Percentiles rank a stretch among this genome's conserved stretches.
Evolutionary conservation across 1,140 invertebrate genomes (phyloP).

Genomic region (Teleopsis dalmanni): DNA sequence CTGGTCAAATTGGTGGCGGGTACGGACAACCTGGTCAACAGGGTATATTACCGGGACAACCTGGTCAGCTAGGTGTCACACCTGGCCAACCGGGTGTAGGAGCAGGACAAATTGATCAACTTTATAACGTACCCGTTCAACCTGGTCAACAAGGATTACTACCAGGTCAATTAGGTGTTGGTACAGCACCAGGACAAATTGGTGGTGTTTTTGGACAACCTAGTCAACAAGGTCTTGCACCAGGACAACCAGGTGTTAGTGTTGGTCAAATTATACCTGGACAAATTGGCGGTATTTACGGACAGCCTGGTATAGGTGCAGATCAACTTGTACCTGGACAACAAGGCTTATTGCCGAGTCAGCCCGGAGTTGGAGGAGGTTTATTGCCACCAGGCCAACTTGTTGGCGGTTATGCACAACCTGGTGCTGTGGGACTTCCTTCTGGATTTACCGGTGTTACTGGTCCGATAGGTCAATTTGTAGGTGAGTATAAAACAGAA

Average conservation of each 20-base stretch:
- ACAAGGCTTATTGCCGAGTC: constrained; percentile 4
- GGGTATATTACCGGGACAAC: too few species aligned
- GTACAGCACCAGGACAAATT: too few species aligned
- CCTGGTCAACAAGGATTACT: too few species aligned
- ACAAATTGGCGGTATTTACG: not conserved
- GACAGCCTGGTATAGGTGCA: constrained; percentile 6
- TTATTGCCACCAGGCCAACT: constrained; percentile 8
- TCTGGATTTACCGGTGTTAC: constrained; percentile 6
- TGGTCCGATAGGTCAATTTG: not conserved
- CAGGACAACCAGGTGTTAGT: constrained; percentile 6
- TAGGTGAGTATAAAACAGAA: constrained; percentile 8
- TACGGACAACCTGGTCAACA: too few species aligned
- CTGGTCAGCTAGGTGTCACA: too few species aligned
- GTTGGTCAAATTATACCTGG: constrained; percentile 3
- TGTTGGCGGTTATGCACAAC: constrained; percentile 5
- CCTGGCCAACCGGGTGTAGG: too few species aligned
- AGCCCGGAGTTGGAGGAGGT: constrained; percentile 1
- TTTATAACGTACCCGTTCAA: too few species aligned
- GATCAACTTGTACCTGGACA: not conserved
- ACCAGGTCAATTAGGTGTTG: too few species aligned
- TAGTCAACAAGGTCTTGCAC: too few species aligned
- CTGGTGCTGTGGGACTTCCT: constrained; percentile 7
- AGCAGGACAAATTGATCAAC: too few species aligned
- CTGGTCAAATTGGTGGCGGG: too few species aligned
- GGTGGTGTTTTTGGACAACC: too few species aligned